Evolutionary conservation across 1,140 invertebrate species (phyloP), one percentile per base, ranked within the genome.

Genomic region (Pachypsylla venusta): DNA sequence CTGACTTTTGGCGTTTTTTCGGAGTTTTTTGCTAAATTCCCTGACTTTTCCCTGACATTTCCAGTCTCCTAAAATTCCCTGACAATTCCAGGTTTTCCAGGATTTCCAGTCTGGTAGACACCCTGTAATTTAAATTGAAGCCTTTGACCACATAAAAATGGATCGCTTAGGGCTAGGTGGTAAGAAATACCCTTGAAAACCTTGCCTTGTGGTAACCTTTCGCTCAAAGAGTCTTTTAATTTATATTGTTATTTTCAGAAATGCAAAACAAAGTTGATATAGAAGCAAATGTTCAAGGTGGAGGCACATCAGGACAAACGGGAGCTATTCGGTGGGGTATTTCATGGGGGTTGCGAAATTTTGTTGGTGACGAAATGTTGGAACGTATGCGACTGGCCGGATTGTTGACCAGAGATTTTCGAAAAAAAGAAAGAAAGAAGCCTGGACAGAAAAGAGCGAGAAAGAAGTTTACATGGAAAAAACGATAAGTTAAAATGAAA

Each of bases 401-500:
- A 53, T 70, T 98, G 60, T 72, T 99, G 25, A 90, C 86, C 27
- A 75, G 75, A 67, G 95, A 99, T 71, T 76, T 73, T 54, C 77
- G 94, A 58, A 73, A 68, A 26, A 79, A 79, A 62, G 94, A 98
- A 73, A 80, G 95, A 65, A 95, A 95, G 80, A 97, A 98, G 79
- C 83, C 83, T 48, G 95, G 93, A 42, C 90, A 94, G 75, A 80
- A 81, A 69, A 87, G 87, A 67, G 90, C 93, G 26, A 83, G 95
- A 68, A 85, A 82, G 67, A 94, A 92, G 70, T 91, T 82, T 67
- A 94, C 91, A 60, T 99, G 94, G 94, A 89, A 87, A 69, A 91
- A 84, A 68, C 80, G 87, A 76, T 91, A 84, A 80, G 62, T 28
- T 63, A 59, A 27, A 5, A 60, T 57, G 10, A 13, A n/a, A n/a